Evolutionary conservation across 1,140 invertebrate genomes (phyloP), one percentile per base, ranked within the genome.

Genomic region (Hydropsyche tenuis): DNA sequence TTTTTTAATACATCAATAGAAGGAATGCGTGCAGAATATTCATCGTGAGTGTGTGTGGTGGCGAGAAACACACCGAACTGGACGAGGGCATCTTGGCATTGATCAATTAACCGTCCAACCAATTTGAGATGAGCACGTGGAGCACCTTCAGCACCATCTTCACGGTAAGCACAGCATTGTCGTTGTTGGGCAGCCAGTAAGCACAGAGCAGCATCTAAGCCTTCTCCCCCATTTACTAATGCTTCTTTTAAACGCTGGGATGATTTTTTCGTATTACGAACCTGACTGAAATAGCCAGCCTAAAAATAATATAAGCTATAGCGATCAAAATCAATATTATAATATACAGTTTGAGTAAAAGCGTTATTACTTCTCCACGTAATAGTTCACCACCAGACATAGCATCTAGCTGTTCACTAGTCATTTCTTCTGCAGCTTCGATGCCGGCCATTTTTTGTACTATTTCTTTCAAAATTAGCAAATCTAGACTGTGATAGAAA

Each of bases 381-480:
- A 99, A 85, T 37, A 98, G 84, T 86, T 99, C 97, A 11, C 98
- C 98, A 25, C 98, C 98, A 72, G 93, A 90, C 91, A 99, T 94
- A 0, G 97, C 96, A 80, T 97, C 94, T 51, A 99, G 81, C 85
- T 99, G 97, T 81, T 99, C 96, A 43, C 92, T 87, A 0, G 97
- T 99, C 87, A 99, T 94, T 85, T 99, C 96, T 83, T 99, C 96
- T 6, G 93, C 91, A 4, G 96, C 92, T 86, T 99, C 98, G 74
- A 99, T 96, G 1, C 98, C 98, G 12, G 96, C 94, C 97, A 99
- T 99, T 88, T 99, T 99, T 85, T 98, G 96, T 69, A 99, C 94
- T 78, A 99, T 95, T 86, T 99, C 98, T 84, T 98, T 96, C 53
- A 99, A 84, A 78, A 99, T 93, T 22, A 99, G 85, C 74, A 99